These are phyloP conservation scores for Stichopus chloronotus DNA, from an alignment of 35 echinoderm and acorn worm species.

Conservation along the genomic window DNA sequence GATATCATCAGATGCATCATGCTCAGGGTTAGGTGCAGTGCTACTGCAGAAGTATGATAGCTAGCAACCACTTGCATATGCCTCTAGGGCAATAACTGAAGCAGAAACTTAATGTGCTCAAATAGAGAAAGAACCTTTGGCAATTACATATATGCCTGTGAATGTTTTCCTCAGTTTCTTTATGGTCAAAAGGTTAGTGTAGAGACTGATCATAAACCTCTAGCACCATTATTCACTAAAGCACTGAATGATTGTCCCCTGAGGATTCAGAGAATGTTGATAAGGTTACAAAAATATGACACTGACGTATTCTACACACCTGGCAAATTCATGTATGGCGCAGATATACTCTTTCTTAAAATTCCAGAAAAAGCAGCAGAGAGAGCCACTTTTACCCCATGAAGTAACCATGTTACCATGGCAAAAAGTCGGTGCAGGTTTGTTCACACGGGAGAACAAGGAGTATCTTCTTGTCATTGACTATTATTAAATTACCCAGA, in stretches of 20 bases:
- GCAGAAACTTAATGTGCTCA: constrained; percentile 50
- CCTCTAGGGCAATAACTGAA: constrained; percentile 50
- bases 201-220: constrained; percentile 56
- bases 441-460: constrained; percentile 2
- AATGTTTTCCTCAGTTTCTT: constrained; percentile 56
- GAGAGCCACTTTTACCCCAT: constrained; percentile 52
- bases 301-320: constrained; percentile 52
- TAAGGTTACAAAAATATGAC: constrained; percentile 63
- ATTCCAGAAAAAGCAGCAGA: constrained; percentile 44
- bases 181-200: constrained; percentile 39
- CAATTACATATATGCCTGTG: constrained; percentile 42
- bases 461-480: constrained; percentile 15
- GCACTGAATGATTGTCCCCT: constrained; percentile 29
- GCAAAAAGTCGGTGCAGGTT: constrained; percentile 28
- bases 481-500: constrained; percentile 57
- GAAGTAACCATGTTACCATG: constrained; percentile 48
- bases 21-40: constrained; percentile 56
- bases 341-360: constrained; percentile 52
- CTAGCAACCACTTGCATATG: constrained; percentile 65
- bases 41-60: constrained; percentile 59
- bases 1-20: constrained; percentile 49
- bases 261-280: constrained; percentile 41
- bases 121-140: constrained; percentile 52
- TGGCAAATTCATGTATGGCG: constrained; percentile 27
- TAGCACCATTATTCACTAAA: constrained; percentile 30